These are phyloP conservation scores for Theristicus caerulescens DNA, from an alignment of 2,113 vertebrate species.

Conservation along the genomic window DNA sequence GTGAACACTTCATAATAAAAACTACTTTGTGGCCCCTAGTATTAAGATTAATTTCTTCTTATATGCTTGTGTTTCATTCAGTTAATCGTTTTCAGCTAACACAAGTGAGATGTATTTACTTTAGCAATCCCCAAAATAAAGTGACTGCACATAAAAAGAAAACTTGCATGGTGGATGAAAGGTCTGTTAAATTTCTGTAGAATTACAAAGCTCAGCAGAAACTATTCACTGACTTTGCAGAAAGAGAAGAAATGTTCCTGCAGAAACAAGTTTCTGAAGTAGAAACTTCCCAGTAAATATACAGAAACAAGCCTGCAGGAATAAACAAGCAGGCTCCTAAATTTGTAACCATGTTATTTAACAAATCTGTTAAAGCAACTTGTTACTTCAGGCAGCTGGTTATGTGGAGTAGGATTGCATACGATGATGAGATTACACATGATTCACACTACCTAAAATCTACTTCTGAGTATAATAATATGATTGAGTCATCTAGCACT, in stretches of 20 bases:
- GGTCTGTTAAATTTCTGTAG: background rate
- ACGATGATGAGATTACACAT: background rate
- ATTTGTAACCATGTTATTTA: background rate
- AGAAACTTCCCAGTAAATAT: background rate
- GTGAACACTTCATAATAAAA: background rate
- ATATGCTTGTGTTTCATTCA: background rate
- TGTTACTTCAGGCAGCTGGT: background rate
- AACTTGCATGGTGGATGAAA: background rate
- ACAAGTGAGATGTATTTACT: background rate
- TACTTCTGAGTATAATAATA: background rate
- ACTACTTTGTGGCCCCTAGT: background rate
- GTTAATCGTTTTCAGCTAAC: background rate
- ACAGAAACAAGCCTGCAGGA: background rate
- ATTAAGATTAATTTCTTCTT: background rate
- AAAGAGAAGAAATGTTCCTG: background rate
- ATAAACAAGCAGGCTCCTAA: background rate
- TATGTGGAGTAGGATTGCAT: background rate
- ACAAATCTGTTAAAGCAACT: background rate
- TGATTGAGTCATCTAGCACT: background rate
- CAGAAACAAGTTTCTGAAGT: background rate
- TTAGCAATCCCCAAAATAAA: background rate
- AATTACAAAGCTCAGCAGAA: constrained; percentile 20
- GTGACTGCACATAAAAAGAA: background rate
- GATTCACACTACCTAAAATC: background rate
- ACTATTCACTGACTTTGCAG: background rate